Evolutionary conservation across 2,113 vertebrate genomes (phyloP), one percentile per base, ranked within the genome.

Genomic region (Fulmarus glacialis): DNA sequence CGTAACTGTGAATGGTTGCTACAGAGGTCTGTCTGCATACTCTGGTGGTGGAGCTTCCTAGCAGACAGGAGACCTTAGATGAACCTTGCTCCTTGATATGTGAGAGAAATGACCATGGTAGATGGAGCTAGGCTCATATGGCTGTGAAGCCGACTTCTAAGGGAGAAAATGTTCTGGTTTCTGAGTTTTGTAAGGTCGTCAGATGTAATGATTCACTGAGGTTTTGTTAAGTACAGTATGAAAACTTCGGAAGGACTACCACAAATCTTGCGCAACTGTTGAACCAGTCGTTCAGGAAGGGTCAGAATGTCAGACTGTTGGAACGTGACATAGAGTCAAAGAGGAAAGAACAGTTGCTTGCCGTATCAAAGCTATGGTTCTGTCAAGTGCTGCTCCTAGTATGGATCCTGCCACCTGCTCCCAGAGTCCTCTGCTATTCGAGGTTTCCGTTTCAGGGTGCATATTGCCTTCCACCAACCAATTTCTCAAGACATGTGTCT

Each of bases 11-110:
- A 16, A 5, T 34, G 30, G 8, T 40, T 91, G 23, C 32, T 50
- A 2, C 13, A 45, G n/a, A 14, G 4, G 22, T 56, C 42, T 71
- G 0, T 56, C 50, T 75, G 14, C 8, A 0, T 34, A 2, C 26
- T 66, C 21, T 1, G 0, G 9, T 62, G 47, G 13, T 63, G 47
- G 62, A 75, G 20, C 53, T 70, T 71, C 47, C 21, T 67, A 15
- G 11, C 48, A 20, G 38, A 26, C 15, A 21, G 22, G 34, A 43
- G 45, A 58, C 8, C 45, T 9, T 30, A 23, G 36, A 11, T 45
- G 38, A 74, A 80, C 17, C 14, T 50, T 42, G 13, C 1, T 36
- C 3, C 42, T 38, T 43, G 38, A 40, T n/a, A 2, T 34, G 30
- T 47, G 26, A 48, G 27, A 58, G 19, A 11, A 87, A 15, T 64